phyloP scores from a whole-genome alignment of 2,113 vertebrate genomes.

The Chloropsis hardwickii region DNA sequence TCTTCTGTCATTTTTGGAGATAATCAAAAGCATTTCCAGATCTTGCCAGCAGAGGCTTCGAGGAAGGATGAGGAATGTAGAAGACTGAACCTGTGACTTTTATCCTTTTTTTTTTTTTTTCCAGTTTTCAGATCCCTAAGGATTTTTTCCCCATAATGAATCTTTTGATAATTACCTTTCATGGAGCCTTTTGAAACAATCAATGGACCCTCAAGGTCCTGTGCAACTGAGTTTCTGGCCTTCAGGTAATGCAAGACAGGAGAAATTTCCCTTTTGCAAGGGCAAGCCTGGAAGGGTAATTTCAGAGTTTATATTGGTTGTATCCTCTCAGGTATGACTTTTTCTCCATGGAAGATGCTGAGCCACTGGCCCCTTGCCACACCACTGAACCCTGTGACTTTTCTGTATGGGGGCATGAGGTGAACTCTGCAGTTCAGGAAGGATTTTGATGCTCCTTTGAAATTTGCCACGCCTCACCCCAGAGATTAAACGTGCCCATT shows the following conservation, averaged over 20 bases:
- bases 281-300: neutral
- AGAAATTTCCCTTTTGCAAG: neutral
- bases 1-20: neutral
- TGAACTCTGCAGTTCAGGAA: neutral
- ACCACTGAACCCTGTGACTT: neutral
- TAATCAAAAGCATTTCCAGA: slow-evolving; percentile 8
- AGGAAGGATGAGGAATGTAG: neutral
- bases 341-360: neutral
- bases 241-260: neutral
- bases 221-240: neutral
- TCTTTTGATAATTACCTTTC: neutral
- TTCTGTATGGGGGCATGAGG: neutral
- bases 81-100: neutral
- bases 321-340: neutral
- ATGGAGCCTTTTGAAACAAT: neutral
- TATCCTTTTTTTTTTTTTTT: neutral
- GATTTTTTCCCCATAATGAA: neutral
- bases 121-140: neutral
- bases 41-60: neutral
- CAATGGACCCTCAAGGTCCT: neutral
- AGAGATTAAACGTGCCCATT: neutral
- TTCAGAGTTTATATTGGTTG: neutral
- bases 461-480: neutral
- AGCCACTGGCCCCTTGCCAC: neutral
- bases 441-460: neutral